Evolutionary conservation across 2,113 vertebrate genomes (phyloP), one percentile per base, ranked within the genome.

Genomic region (Eupsittula cactorum): DNA sequence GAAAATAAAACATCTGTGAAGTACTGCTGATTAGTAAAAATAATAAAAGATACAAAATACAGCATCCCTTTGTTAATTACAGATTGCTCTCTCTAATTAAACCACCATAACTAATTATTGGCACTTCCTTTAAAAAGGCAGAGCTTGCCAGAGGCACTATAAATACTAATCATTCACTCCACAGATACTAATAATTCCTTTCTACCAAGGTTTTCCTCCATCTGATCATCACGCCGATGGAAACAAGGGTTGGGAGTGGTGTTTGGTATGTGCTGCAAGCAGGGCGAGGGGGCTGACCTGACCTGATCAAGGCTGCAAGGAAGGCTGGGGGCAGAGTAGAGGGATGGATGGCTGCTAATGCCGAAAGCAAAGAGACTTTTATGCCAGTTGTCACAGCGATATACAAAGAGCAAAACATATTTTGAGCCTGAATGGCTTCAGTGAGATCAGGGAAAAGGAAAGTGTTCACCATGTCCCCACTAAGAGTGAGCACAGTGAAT

Each of bases 31-130:
- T 78, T 81, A 94, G 79, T 62, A 83, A 75, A 87, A 91, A 75
- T 59, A 92, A 71, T 68, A 91, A 49, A 81, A 89, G 55, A 53
- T 46, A 42, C n/a, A 91, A 82, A 91, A 55, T 75, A 69, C 27
- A 63, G 17, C 60, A 86, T 50, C 41, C 65, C 57, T 96, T 94
- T 92, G 47, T 89, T 94, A 90, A 90, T 83, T 91, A 88, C 37
- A 75, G 82, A 77, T 67, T 73, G 11, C 64, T 92, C 6, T 62
- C 67, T 73, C 50, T 94, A 91, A 96, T 96, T 96, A 95, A 96
- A 96, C 69, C 28, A 85, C 81, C 47, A 3, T 68, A 90, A 84
- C 28, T 67, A 91, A 92, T 91, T 77, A 84, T 79, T 79, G 62
- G 59, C 35, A 67, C 37, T 77, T 76, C 59, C 59, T 86, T 86